Conservation (phyloP, 1,140 invertebrate genomes). For the Elymnias hypermnestra region DNA sequence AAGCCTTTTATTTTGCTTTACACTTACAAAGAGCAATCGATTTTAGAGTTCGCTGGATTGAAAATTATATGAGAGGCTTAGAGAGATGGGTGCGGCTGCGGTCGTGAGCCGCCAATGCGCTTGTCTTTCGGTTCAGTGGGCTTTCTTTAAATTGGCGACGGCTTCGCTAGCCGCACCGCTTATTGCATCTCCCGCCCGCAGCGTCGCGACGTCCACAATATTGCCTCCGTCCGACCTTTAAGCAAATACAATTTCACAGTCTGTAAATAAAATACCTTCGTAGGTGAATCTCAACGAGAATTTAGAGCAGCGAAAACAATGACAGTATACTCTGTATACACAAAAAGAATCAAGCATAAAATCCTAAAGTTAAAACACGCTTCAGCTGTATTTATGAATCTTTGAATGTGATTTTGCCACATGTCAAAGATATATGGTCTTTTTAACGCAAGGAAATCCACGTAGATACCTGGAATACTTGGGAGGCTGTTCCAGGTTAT, state of each 20-base stretch:
- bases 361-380: no score
- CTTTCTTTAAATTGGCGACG: slow-evolving; percentile 77
- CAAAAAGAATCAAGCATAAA: no score
- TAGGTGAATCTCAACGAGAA: slow-evolving; percentile 68
- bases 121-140: slow-evolving; percentile 77
- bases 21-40: slow-evolving; percentile 73
- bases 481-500: no score
- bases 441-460: no score
- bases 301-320: no score
- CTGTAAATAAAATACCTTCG: slow-evolving; percentile 63
- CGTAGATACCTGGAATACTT: no score
- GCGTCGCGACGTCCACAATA: slow-evolving; percentile 69
- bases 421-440: no score
- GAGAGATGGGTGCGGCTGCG: slow-evolving; percentile 53
- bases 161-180: slow-evolving; percentile 66
- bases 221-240: slow-evolving; percentile 71
- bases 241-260: slow-evolving; percentile 70
- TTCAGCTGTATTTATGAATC: no score
- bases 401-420: no score
- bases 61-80: slow-evolving; percentile 74
- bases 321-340: no score
- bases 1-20: slow-evolving; percentile 54
- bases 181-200: slow-evolving; percentile 68
- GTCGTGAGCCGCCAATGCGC: slow-evolving; percentile 73
- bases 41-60: slow-evolving; percentile 74